Conservation (phyloP, 2,888 invertebrate species). For the Zaprionus lineosus region DNA sequence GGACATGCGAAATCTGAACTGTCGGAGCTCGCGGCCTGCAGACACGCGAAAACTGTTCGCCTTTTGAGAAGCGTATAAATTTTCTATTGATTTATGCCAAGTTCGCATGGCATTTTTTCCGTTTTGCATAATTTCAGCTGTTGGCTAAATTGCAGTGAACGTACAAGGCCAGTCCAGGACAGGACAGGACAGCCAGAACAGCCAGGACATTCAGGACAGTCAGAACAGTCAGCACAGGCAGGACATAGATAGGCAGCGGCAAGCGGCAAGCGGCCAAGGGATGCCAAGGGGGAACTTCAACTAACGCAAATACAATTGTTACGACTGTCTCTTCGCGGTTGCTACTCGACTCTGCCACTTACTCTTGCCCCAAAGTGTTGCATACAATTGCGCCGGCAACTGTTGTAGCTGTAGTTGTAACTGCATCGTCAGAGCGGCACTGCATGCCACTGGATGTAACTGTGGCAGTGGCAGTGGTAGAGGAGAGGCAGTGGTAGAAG, state of each 20-base stretch:
- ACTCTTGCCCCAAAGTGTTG: conserved; percentile 28
- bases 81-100: conserved; percentile 79
- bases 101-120: conserved; percentile 79
- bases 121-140: conserved; percentile 77
- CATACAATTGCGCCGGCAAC: conserved; percentile 36
- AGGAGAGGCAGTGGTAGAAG: conserved; percentile 9
- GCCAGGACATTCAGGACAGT: neutral
- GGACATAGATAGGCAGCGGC: neutral
- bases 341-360: conserved; percentile 44
- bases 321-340: conserved; percentile 66
- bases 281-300: conserved; percentile 16
- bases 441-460: neutral
- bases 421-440: conserved; percentile 6
- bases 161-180: conserved; percentile 36
- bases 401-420: conserved; percentile 31
- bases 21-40: conserved; percentile 25
- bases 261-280: neutral
- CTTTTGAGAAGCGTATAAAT: conserved; percentile 73
- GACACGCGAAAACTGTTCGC: conserved; percentile 62
- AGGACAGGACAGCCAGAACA: conserved; percentile 34
- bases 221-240: neutral
- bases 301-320: conserved; percentile 67
- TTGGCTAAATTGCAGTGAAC: conserved; percentile 69
- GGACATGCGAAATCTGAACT: conserved; percentile 41
- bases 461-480: conserved; percentile 1